phyloP scores from a whole-genome alignment of 1,140 invertebrate genomes.

The Zaprionus nigranus region DNA sequence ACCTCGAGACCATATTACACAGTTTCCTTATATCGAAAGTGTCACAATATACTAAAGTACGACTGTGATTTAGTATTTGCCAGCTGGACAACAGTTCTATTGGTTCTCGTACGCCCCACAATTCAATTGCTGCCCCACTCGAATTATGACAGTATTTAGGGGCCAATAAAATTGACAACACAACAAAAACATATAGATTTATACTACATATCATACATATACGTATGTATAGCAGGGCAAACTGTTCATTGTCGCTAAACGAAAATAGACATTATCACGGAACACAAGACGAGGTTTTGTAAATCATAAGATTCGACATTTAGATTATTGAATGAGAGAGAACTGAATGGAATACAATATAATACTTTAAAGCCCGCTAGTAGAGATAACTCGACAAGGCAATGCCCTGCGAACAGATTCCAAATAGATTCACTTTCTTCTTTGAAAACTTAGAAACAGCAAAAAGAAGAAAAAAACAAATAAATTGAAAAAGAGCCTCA shows the following conservation, averaged over 20 bases:
- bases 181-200: background rate
- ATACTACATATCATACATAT: background rate
- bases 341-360: slow-evolving; percentile 3
- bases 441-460: no score
- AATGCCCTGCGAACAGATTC: background rate
- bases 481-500: no score
- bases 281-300: background rate
- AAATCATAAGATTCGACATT: slow-evolving; percentile 22
- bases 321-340: slow-evolving; percentile 28
- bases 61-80: background rate
- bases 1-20: background rate
- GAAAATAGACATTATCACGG: slow-evolving; percentile 12
- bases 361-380: background rate
- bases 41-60: background rate
- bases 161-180: slow-evolving; percentile 4
- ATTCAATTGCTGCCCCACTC: slow-evolving; percentile 19
- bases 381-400: background rate
- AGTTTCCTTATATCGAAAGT: background rate
- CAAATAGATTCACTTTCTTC: background rate
- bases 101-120: background rate
- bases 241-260: background rate
- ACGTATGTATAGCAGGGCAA: background rate
- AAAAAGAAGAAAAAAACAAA: no score
- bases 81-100: background rate
- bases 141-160: background rate